phyloP scores from a whole-genome alignment of 2,113 vertebrate species.

The Nannobrachium achirus region DNA sequence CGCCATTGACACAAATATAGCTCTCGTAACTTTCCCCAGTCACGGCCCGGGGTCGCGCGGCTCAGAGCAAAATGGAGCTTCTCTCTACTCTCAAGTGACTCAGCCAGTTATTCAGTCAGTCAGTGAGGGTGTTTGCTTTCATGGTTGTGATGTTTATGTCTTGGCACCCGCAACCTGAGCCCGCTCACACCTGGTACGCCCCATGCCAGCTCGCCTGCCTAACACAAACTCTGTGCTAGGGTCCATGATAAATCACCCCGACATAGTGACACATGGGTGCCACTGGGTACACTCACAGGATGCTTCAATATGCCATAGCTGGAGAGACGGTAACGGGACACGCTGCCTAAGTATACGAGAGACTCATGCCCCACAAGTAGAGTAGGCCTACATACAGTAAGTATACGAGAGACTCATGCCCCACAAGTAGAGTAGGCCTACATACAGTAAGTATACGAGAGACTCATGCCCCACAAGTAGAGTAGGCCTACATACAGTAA shows the following conservation, averaged over 20 bases:
- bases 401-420: no score
- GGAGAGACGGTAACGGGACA: background rate
- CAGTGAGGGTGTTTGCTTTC: conserved; percentile 49
- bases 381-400: no score
- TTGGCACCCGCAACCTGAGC: conserved; percentile 57
- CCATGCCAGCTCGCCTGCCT: conserved; percentile 18
- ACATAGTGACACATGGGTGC: background rate
- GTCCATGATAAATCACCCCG: conserved; percentile 28
- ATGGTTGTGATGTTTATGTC: conserved; percentile 45
- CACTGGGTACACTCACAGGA: background rate
- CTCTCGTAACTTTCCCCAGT: conserved; percentile 32
- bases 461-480: no score
- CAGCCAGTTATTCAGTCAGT: conserved; percentile 38
- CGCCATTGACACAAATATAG: conserved; percentile 49
- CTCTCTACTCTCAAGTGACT: conserved; percentile 4
- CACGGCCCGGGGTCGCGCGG: conserved; percentile 31
- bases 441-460: no score
- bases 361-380: no score
- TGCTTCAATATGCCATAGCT: background rate
- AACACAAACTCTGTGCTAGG: conserved; percentile 23
- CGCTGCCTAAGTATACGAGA: no score
- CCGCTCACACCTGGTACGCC: conserved; percentile 51
- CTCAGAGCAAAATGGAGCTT: conserved; percentile 20
- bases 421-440: no score
- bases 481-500: no score